Percentiles rank a stretch among this genome's conserved stretches.
These are phyloP conservation scores for Machimus rusticus DNA, from an alignment of 2,888 invertebrate genomes.

Conservation along the genomic window DNA sequence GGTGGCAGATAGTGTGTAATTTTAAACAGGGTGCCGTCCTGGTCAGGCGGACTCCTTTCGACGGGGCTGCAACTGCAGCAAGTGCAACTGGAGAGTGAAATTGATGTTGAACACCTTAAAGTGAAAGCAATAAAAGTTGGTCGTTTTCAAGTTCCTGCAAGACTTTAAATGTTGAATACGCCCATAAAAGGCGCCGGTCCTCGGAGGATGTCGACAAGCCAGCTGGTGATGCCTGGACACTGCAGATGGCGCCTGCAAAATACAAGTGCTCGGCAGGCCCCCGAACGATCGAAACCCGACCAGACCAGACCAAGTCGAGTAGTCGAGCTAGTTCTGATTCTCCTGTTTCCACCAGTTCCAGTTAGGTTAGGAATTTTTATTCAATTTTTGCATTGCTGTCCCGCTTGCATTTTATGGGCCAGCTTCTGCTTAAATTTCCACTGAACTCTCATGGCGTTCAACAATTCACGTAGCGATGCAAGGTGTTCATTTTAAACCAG, in stretches of 20 bases:
- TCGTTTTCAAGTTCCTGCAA: neutral
- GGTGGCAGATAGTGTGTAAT: conserved; percentile 9
- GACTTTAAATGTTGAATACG: neutral
- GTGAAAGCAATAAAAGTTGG: conserved; percentile 28
- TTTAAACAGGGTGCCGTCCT: conserved; percentile 11
- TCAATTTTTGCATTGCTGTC: neutral
- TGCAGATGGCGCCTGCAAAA: neutral
- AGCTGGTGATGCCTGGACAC: neutral
- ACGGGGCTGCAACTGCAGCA: neutral
- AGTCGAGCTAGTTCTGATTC: neutral
- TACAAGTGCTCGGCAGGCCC: neutral
- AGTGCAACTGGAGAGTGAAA: conserved; percentile 3
- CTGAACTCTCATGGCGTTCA: neutral
- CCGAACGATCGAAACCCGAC: neutral
- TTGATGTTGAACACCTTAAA: conserved; percentile 30
- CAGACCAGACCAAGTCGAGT: neutral
- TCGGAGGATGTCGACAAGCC: neutral
- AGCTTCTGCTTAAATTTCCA: neutral
- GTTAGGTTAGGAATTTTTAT: neutral
- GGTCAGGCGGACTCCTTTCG: neutral
- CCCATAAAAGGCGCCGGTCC: neutral
- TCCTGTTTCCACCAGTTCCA: neutral
- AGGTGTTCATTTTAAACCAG: neutral
- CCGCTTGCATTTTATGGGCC: neutral
- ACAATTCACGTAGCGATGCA: neutral